Base-by-base conservation (phyloP, 1,140 invertebrate species). In the Tachypleus tridentatus region DNA sequence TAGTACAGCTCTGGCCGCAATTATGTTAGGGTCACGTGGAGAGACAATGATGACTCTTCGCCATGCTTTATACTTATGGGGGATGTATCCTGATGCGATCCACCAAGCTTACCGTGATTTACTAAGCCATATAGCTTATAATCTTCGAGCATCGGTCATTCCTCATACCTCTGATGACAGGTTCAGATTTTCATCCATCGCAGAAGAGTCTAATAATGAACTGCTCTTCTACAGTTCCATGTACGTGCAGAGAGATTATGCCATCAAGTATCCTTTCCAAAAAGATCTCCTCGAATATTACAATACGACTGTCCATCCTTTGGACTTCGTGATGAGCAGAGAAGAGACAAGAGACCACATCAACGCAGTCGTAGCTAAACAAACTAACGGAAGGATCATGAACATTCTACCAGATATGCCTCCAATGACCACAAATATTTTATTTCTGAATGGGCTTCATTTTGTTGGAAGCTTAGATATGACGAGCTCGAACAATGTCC, bases 321-420 rank as follows among this genome's bases (percentile, higher is more conserved):
- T 73, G 4, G 73, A 73, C 61, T 73, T 73, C 58, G 65, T 66
- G 8, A 64, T 72, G 61, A 69, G 67, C 48, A 67, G 64, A 4
- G 71, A 73, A 62, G 71, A 68, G 60, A 70, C 74, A 9, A 67
- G 73, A 49, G 62, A 72, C 48, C 70, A 73, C 56, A 78, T 79
- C 5, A 79, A 79, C 69, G 62, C 71, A 0, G 76, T 77, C 67
- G 75, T 79, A 5, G 71, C 72, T 52, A 69, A 72, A 8, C 70
- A 75, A 67, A 78, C 76, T 11, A 67, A 73, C 10, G 69, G 71
- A 8, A 77, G 74, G 67, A 76, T 79, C 8, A 72, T 74, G 52
- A 69, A 77, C 57, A 69, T 79, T 29, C 56, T 78, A 8, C 54
- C 69, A 11, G 66, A 69, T 8, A 57, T 60, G 47, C 53, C 63